Evolutionary conservation across 2,888 invertebrate genomes (phyloP).

Genomic region (Leptodirus hochenwartii): DNA sequence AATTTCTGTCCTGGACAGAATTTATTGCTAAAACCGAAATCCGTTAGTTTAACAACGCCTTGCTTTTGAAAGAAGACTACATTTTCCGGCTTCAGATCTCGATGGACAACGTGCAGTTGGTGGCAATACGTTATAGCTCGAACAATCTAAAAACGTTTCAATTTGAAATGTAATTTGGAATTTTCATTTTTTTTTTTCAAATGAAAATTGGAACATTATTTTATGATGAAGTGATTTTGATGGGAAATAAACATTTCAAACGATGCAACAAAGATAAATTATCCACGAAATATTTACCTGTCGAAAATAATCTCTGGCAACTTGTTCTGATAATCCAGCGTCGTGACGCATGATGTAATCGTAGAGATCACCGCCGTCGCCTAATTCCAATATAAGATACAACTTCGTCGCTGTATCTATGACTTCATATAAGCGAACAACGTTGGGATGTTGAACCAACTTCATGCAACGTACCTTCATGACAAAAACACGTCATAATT

Average conservation of each 20-base stretch:
- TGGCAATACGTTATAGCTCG: conserved; percentile 97
- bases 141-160: no score
- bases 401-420: conserved; percentile 98
- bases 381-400: conserved; percentile 90
- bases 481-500: conserved; percentile 6
- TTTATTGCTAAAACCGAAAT: conserved; percentile 95
- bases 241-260: no score
- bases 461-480: conserved; percentile 89
- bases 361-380: conserved; percentile 96
- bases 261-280: no score
- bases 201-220: no score
- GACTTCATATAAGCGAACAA: conserved; percentile 94
- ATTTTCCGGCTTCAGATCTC: conserved; percentile 98
- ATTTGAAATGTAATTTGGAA: no score
- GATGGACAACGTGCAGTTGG: conserved; percentile 67
- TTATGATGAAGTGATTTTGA: no score
- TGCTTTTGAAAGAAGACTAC: conserved; percentile 97
- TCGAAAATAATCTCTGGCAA: conserved; percentile 82
- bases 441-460: conserved; percentile 97
- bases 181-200: no score
- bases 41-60: conserved; percentile 94
- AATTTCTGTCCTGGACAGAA: conserved; percentile 91
- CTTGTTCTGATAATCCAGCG: conserved; percentile 63
- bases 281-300: no score
- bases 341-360: conserved; percentile 97